Evolutionary conservation across 2,113 vertebrate species (phyloP).

Genomic region (Crotalus horridus): DNA sequence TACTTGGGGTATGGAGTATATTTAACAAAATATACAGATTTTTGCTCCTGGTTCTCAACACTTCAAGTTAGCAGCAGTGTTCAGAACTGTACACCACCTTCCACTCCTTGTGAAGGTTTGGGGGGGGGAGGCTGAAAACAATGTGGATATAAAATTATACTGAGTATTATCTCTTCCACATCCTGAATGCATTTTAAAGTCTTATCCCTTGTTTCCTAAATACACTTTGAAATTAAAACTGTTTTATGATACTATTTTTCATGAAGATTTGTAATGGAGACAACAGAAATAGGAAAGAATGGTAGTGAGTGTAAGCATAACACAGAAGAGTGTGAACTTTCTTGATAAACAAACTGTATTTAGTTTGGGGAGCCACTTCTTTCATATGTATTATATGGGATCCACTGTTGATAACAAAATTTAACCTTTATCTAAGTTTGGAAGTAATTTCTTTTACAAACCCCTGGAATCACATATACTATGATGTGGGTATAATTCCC

Average conservation of each 20-base stretch:
- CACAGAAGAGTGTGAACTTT: neutral
- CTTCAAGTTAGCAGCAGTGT: neutral
- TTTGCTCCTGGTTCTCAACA: neutral
- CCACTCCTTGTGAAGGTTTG: neutral
- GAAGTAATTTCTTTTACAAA: neutral
- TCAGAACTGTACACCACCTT: neutral
- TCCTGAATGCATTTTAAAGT: neutral
- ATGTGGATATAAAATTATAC: neutral
- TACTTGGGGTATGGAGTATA: neutral
- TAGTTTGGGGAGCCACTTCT: neutral
- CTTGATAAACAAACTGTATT: neutral
- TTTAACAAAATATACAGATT: neutral
- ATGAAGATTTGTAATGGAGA: neutral
- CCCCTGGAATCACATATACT: neutral
- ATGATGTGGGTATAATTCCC: neutral
- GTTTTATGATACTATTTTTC: neutral
- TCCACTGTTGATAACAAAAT: neutral
- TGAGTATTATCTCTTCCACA: neutral
- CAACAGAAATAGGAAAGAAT: neutral
- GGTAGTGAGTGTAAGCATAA: neutral
- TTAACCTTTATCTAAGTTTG: neutral
- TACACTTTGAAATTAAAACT: neutral
- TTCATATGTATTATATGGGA: neutral
- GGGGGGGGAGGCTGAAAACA: neutral
- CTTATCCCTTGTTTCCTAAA: neutral